Evolutionary conservation across 2,797 vertebrate species (phyloP), one percentile per base, ranked within the genome.

Genomic region (Micrastur ruficollis): DNA sequence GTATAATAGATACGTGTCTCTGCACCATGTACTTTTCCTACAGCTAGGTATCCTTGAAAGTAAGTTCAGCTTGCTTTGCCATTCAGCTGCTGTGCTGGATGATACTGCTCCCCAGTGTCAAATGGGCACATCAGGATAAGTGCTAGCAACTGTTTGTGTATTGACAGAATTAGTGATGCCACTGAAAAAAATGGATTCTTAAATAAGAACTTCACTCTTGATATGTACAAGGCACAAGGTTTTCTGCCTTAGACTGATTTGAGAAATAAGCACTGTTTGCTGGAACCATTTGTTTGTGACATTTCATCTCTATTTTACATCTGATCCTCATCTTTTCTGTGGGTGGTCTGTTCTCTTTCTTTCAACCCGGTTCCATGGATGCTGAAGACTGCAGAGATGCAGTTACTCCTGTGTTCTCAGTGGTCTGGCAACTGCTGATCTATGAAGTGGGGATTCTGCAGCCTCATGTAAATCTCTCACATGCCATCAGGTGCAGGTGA

Each of bases 1-100:
- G 99, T 99, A 95, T 73, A 62, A 9, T 32, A 49, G 49, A 81
- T 40, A 8, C 0, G 1, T 53, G 17, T 27, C 29, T 70, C 72
- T 40, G 14, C 67, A 53, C 32, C 2, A 2, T 34, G n/a, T 44
- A 2, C 23, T 90, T 83, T 31, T 44, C 49, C 42, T 86, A 1
- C 23, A 50, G 40, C 6, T 3, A 19, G 9, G 22, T 65, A 27
- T 62, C 63, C 31, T 40, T 62, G 14, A 23, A 55, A 75, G 20
- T 21, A 20, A 27, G n/a, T 82, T 40, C 49, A 70, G 22, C 36
- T 94, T 47, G 11, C 44, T 84, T n/a, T 73, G 72, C 47, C 11
- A 5, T 74, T 90, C 61, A 67, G 71, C 68, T 87, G 2, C 53
- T 53, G 32, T 82, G 66, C 44, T 90, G 80, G 52, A 13, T 79